These are phyloP conservation scores for Promerops cafer DNA, from an alignment of 2,113 vertebrate species.

Conservation along the genomic window DNA sequence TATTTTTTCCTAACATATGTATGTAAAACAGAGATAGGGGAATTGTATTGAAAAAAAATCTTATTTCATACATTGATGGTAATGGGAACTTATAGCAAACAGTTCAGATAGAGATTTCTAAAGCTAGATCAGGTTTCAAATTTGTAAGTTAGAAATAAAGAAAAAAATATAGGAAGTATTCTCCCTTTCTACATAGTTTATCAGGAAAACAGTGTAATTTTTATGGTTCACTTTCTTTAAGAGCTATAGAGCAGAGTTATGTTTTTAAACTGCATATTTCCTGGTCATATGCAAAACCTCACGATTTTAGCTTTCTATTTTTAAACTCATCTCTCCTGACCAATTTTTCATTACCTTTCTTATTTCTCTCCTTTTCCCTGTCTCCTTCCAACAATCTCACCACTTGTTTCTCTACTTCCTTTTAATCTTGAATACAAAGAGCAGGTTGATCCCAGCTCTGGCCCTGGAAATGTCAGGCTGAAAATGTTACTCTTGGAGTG, in stretches of 20 bases:
- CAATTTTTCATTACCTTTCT: background rate
- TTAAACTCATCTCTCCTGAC: background rate
- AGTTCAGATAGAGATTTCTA: background rate
- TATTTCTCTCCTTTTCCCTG: background rate
- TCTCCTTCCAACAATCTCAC: background rate
- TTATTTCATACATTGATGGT: background rate
- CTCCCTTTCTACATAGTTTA: background rate
- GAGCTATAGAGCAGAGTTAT: background rate
- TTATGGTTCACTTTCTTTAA: background rate
- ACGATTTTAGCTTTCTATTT: background rate
- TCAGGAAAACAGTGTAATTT: background rate
- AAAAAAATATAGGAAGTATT: background rate
- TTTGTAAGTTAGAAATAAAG: background rate
- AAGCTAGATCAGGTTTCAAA: background rate
- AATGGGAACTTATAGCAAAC: background rate
- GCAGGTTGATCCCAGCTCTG: slow-evolving; percentile 46
- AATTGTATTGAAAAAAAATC: background rate
- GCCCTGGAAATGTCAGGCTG: slow-evolving; percentile 63
- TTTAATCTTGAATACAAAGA: slow-evolving; percentile 44
- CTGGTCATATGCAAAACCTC: background rate
- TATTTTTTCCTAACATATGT: background rate
- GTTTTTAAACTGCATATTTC: background rate
- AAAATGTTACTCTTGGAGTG: slow-evolving; percentile 63
- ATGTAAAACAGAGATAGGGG: background rate
- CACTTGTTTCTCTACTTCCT: background rate